Evolutionary conservation across 2,113 vertebrate genomes (phyloP).

Genomic region (Eptatretus burgeri): DNA sequence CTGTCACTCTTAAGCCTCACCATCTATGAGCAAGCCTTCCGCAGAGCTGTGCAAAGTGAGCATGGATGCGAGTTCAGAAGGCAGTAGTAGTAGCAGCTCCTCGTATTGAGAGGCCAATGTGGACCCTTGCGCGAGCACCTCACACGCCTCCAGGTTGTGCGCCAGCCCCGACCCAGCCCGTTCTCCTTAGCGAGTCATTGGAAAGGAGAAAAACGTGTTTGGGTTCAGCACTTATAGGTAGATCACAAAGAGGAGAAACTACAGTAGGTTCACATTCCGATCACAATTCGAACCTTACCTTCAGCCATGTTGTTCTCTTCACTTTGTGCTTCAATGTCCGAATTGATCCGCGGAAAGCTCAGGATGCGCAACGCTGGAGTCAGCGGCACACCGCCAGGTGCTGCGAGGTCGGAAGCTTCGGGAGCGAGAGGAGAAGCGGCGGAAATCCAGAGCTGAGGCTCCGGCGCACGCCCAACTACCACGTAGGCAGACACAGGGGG

Average conservation of each 20-base stretch:
- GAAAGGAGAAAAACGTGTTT: too few relatives aligned
- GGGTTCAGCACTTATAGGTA: too few relatives aligned
- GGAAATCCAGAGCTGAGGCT: conserved; percentile 78
- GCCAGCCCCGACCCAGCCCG: conserved; percentile 14
- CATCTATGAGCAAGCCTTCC: conserved; percentile 48
- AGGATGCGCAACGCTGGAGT: conserved; percentile 80
- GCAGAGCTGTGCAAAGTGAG: conserved; percentile 55
- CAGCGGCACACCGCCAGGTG: conserved; percentile 35
- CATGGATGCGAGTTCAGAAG: conserved; percentile 40
- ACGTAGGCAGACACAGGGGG: conserved; percentile 20
- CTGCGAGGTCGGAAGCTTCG: conserved; percentile 60
- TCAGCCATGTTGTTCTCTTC: conserved; percentile 25
- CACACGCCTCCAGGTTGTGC: conserved; percentile 82
- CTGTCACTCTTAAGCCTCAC: conserved; percentile 15
- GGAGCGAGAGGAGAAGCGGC: conserved; percentile 82
- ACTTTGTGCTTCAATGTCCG: conserved; percentile 40
- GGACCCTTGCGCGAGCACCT: conserved; percentile 50
- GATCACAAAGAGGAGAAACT: too few relatives aligned
- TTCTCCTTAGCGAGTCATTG: too few relatives aligned
- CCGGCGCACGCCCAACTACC: conserved; percentile 75
- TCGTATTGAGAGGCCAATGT: conserved; percentile 58
- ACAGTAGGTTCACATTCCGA: too few relatives aligned
- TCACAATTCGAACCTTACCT: too few relatives aligned
- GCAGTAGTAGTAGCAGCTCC: conserved; percentile 46
- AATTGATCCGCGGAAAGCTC: conserved; percentile 71